Base-by-base conservation (phyloP, 2,888 invertebrate genomes). In the Psylliodes chrysocephalus region DNA sequence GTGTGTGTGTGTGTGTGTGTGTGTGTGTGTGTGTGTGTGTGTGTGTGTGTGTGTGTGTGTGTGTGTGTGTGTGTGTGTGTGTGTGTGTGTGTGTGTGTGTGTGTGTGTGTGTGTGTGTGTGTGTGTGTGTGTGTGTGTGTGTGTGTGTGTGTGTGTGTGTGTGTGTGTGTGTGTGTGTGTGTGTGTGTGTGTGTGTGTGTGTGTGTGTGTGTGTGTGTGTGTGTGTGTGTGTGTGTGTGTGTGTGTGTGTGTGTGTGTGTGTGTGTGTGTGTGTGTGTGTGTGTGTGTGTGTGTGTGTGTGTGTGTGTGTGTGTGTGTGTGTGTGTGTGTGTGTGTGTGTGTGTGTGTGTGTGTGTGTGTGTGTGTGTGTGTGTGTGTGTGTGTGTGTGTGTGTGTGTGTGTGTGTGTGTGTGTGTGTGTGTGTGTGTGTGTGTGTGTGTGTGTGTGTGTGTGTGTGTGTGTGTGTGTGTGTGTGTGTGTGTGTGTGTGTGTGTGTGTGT, bases 51-150 rank as follows among this genome's bases (percentile, higher is more conserved):
- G n/a, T 28, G 49, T 47, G 19, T 47, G 22, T 28, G 4, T 47
- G 49, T 47, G 22, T 28, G 49, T 47, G 49, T 47, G 22, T 28
- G 49, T 47, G 49, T 47, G 22, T 28, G 22, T 47, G 42, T 42
- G 15, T 42, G 15, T 42, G 42, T 42, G 15, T 42, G 15, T 42
- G 42, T 42, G 15, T 42, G 15, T 42, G 42, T 42, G 15, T 42
- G 15, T 42, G 42, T 42, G 15, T 42, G 15, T 42, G 42, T 42
- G 15, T 42, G 15, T 42, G 28, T 61, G 30, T 61, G 28, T 61
- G 44, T 61, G 55, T 61, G 28, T 61, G 44, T 61, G 55, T 61
- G 28, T 61, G 44, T 61, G 44, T 61, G 18, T 61, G 38, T 60
- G 33, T 60, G 12, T 60, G 38, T 60, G 33, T 60, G 12, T 60